phyloP scores from a whole-genome alignment of 2,888 invertebrate species.

The Polia nebulosa region DNA sequence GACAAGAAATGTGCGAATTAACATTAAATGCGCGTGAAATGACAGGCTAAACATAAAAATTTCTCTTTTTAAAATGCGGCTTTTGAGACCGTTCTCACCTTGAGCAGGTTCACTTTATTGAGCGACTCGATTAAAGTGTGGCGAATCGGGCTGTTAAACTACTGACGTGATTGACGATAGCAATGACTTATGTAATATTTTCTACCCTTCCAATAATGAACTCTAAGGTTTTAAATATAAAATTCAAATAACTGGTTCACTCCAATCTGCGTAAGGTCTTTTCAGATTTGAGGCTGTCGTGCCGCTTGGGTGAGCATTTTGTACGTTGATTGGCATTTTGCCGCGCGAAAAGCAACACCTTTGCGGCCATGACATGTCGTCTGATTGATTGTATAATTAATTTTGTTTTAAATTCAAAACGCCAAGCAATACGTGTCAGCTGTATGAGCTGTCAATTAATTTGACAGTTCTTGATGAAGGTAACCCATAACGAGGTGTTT shows the following conservation, averaged over 20 bases:
- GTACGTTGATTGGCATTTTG: constrained; percentile 88
- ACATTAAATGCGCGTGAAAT: constrained; percentile 89
- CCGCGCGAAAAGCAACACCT: constrained; percentile 90
- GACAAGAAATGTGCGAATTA: constrained; percentile 85
- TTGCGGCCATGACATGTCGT: constrained; percentile 86
- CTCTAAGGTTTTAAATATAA: constrained; percentile 68
- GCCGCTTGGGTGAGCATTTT: constrained; percentile 85
- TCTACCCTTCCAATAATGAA: constrained; percentile 48
- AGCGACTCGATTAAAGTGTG: constrained; percentile 87
- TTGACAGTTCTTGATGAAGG: constrained; percentile 88
- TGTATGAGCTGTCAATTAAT: constrained; percentile 89
- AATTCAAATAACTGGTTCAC: constrained; percentile 66
- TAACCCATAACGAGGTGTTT: constrained; percentile 83
- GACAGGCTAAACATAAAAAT: constrained; percentile 86
- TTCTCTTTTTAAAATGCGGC: constrained; percentile 81
- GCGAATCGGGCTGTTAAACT: constrained; percentile 87
- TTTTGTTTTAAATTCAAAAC: constrained; percentile 87
- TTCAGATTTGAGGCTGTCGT: constrained; percentile 62
- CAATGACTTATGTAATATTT: constrained; percentile 61
- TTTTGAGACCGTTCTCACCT: constrained; percentile 85
- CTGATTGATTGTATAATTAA: constrained; percentile 90
- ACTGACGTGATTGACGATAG: constrained; percentile 68
- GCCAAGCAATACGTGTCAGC: constrained; percentile 81
- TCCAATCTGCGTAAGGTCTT: constrained; percentile 58
- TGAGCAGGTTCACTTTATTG: constrained; percentile 82